These are phyloP conservation scores for Cairina moschata DNA, from an alignment of 2,113 vertebrate species.

Conservation along the genomic window DNA sequence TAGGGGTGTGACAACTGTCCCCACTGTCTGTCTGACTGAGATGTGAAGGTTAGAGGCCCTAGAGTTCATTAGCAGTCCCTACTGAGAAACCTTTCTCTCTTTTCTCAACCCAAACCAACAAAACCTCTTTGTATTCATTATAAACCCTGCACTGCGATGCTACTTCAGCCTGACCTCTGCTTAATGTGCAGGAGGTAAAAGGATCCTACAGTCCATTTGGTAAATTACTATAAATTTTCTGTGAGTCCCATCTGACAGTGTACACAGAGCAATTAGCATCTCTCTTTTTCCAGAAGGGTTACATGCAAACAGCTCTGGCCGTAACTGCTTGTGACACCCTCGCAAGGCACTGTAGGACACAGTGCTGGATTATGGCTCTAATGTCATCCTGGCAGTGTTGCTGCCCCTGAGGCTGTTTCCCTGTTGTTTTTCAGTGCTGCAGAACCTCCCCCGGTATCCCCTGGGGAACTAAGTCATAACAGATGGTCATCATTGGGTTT, in stretches of 20 bases:
- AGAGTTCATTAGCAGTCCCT: not conserved
- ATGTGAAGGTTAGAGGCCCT: not conserved
- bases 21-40: not conserved
- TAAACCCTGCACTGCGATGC: not conserved
- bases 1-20: not conserved
- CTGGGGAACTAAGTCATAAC: not conserved
- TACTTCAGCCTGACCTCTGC: not conserved
- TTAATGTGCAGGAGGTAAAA: conserved; percentile 13
- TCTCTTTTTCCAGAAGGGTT: not conserved
- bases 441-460: not conserved
- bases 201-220: conserved; percentile 30
- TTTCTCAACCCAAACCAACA: not conserved
- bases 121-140: not conserved
- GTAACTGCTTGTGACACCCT: not conserved
- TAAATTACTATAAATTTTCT: conserved; percentile 32
- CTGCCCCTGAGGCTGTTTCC: not conserved
- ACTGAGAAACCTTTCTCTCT: not conserved
- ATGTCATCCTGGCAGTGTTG: not conserved
- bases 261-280: conserved; percentile 34
- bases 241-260: not conserved
- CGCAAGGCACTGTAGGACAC: not conserved
- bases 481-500: not conserved
- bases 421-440: not conserved
- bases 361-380: not conserved
- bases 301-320: not conserved